Evolutionary conservation across 2,797 vertebrate genomes (phyloP).

Genomic region (Myotis vivesi): DNA sequence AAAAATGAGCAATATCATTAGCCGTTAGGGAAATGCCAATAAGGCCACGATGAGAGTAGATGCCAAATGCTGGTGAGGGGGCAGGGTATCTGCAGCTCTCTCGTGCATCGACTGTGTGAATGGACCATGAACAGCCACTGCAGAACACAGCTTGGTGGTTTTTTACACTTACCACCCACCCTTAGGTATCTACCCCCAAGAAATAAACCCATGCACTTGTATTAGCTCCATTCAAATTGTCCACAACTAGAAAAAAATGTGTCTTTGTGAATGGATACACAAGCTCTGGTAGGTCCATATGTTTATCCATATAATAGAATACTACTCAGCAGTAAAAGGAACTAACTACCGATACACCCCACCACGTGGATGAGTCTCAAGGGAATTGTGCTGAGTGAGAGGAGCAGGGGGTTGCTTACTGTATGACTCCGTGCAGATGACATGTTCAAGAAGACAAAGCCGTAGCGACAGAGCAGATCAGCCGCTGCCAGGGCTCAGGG

Average conservation of each 20-base stretch:
- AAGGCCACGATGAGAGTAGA: fast-evolving
- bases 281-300: fast-evolving
- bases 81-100: neutral
- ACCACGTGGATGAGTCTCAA: fast-evolving
- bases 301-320: fast-evolving
- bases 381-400: neutral
- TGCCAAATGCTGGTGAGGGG: fast-evolving
- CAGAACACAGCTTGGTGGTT: neutral
- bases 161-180: neutral
- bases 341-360: neutral
- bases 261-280: neutral
- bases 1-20: neutral
- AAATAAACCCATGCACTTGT: neutral
- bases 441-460: neutral
- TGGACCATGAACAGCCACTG: neutral
- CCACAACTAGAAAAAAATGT: neutral
- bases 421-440: neutral
- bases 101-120: fast-evolving
- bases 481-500: neutral
- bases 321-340: no score
- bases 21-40: no score
- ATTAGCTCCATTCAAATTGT: neutral
- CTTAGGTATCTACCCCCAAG: neutral
- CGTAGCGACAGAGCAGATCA: fast-evolving
- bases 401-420: neutral